Conservation (phyloP, 1,140 invertebrate species). For the Cherax destructor region DNA sequence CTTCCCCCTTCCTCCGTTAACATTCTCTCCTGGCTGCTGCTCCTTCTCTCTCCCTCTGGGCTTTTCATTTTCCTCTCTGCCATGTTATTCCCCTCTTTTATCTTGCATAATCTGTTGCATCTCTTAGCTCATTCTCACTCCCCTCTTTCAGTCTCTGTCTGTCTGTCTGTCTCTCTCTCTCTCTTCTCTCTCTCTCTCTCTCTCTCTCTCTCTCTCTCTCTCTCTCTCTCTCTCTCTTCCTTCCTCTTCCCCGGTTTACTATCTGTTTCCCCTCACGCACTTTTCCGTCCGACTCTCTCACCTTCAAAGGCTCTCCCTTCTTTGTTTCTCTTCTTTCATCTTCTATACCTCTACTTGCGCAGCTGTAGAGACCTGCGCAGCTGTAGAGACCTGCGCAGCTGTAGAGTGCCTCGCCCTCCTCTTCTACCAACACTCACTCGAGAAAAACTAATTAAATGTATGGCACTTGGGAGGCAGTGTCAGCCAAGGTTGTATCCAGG, state of each 20-base stretch:
- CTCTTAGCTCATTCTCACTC: not conserved
- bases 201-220: not conserved
- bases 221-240: not conserved
- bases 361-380: not conserved
- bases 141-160: not conserved
- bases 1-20: not conserved
- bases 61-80: not conserved
- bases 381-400: not conserved
- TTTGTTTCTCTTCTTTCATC: not conserved
- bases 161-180: not conserved
- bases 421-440: not conserved
- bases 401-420: not conserved
- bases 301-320: not conserved
- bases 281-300: not conserved
- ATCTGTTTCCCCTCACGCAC: not conserved
- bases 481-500: not conserved
- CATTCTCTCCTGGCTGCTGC: not conserved
- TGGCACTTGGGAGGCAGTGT: not conserved
- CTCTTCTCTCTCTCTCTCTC: not conserved
- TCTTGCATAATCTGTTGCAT: not conserved
- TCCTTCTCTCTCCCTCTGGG: not conserved
- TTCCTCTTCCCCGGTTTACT: not conserved
- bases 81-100: not conserved
- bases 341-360: not conserved
- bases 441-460: not conserved